Base-by-base conservation (phyloP, 1,140 invertebrate species). In the Drosophila novamexicana region DNA sequence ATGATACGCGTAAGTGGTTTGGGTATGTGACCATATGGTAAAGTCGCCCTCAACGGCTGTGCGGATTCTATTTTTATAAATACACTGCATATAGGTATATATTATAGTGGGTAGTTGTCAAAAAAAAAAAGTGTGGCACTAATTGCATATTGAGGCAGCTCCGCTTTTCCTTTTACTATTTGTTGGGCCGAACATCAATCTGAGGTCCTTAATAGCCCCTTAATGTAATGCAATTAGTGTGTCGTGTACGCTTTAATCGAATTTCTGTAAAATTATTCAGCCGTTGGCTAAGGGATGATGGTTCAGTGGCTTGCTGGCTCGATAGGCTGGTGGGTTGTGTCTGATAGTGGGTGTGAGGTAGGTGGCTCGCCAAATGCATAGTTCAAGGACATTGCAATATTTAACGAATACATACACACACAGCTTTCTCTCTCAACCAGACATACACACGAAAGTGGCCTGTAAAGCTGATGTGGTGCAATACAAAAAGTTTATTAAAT, bases 381-480 rank as follows among this genome's bases (percentile, higher is more conserved):
- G 84, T 89, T 89, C 84, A 89, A 89, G 84, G 84, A 84, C 84
- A 89, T 62, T 89, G 84, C 75, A 84, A 81, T 89, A 89, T 70
- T 90, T 81, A 34, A 72, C 71, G 84, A 79, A 89, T 89, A 89
- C 84, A 89, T 89, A 89, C 84, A 89, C 57, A 89, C 84, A 81
- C 74, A 73, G 50, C 57, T 22, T 36, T 52, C 22, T 37, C 58
- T 49, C 44, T 12, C 32, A 36, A n/a, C 1, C 58, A n/a, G 45
- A 22, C 32, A 42, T 45, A 66, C 12, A 67, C 52, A 61, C 70
- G 54, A n/a, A 70, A 29, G 57, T 52, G 70, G 61, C 45, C 62
- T 62, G 57, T 18, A 32, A 58, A 53, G 62, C 50, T 34, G 79
- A 57, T 70, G 54, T 52, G 61, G 52, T 45, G 53, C 64, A 69